A percentile compares a stretch with the other conserved stretches of the same genome.
phyloP scores from a whole-genome alignment of 2,797 vertebrate species.

The Psittacula derbiana region DNA sequence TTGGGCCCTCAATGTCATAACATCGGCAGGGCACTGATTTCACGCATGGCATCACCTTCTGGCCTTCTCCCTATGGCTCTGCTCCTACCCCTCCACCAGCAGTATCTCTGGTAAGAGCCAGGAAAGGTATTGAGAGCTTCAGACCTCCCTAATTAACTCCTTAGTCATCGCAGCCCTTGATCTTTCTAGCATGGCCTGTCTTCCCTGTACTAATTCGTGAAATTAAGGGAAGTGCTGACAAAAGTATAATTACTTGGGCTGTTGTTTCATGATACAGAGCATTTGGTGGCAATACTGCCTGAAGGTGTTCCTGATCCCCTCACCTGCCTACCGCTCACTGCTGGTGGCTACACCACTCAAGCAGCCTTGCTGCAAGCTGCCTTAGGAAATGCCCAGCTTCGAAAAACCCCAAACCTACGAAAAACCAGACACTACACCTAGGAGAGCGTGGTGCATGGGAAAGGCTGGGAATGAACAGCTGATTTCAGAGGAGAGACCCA shows the following conservation, averaged over 20 bases:
- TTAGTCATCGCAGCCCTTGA: slow-evolving; percentile 33
- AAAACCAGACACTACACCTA: neutral
- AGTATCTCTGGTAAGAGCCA: neutral
- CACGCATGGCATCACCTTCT: neutral
- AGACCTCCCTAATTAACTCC: slow-evolving; percentile 14
- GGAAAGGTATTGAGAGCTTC: neutral
- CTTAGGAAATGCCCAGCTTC: neutral
- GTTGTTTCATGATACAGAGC: neutral
- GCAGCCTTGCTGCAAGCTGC: neutral
- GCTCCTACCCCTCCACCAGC: neutral
- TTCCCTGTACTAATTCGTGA: slow-evolving; percentile 14
- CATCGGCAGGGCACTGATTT: neutral
- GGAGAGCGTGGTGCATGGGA: fast-evolving
- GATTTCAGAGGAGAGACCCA: neutral
- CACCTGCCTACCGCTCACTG: neutral
- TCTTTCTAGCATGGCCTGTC: slow-evolving; percentile 30
- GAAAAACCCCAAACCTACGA: neutral
- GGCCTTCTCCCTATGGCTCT: neutral
- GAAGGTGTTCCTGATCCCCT: neutral
- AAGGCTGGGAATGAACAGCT: neutral
- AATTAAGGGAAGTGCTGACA: slow-evolving; percentile 44
- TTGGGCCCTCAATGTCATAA: neutral
- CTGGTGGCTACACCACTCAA: neutral
- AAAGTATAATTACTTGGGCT: neutral
- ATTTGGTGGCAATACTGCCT: neutral